phyloP scores from a whole-genome alignment of 2,888 invertebrate species.

The Willowsia nigromaculata region DNA sequence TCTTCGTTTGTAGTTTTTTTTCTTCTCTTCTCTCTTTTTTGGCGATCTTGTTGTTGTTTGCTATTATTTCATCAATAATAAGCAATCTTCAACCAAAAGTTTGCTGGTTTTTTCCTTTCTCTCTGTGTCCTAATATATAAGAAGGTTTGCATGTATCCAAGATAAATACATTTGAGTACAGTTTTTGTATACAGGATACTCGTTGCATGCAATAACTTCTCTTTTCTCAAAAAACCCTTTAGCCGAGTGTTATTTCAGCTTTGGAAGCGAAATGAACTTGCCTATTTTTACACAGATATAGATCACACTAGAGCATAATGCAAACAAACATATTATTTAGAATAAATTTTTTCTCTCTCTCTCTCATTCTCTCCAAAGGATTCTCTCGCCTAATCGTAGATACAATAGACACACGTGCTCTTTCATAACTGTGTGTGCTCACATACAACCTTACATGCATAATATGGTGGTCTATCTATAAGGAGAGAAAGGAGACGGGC shows the following conservation, averaged over 20 bases:
- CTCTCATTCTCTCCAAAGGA: not conserved
- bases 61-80: constrained; percentile 69
- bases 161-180: too few relatives aligned
- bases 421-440: not conserved
- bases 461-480: not conserved
- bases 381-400: not conserved
- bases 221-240: not conserved
- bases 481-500: not conserved
- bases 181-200: not conserved
- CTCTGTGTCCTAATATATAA: not conserved
- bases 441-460: not conserved
- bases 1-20: constrained; percentile 13
- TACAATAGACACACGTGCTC: not conserved
- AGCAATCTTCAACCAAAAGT: constrained; percentile 58
- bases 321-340: not conserved
- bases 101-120: constrained; percentile 21
- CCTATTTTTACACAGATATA: not conserved
- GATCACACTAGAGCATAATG: not conserved
- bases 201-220: not conserved
- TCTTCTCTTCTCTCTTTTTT: too few relatives aligned
- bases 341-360: not conserved
- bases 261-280: constrained; percentile 24
- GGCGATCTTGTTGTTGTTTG: constrained; percentile 49
- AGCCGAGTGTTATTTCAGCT: not conserved
- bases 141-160: too few relatives aligned